phyloP scores from a whole-genome alignment of 2,113 vertebrate species.

The Oriolus oriolus region DNA sequence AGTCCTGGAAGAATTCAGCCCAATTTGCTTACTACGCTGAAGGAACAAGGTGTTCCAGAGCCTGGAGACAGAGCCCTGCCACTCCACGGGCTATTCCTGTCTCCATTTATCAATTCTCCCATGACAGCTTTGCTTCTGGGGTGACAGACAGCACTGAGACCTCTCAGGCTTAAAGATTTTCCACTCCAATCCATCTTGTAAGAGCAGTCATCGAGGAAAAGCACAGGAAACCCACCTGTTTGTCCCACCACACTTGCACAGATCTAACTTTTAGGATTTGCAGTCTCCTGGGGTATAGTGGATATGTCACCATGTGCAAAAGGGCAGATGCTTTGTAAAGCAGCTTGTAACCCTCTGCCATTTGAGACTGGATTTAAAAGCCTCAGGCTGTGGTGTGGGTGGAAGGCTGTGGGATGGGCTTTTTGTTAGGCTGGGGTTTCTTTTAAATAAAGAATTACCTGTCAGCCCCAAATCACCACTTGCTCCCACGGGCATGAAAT shows the following conservation, averaged over 20 bases:
- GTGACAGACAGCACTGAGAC: neutral
- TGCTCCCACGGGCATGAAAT: neutral
- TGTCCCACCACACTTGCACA: neutral
- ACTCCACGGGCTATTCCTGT: neutral
- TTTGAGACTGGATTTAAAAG: neutral
- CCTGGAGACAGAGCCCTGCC: neutral
- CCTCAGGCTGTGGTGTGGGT: neutral
- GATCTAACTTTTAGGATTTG: neutral
- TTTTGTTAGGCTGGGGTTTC: neutral
- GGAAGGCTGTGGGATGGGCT: neutral
- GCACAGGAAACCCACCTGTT: neutral
- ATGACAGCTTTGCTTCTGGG: neutral
- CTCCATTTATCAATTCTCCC: neutral
- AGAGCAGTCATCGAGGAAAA: neutral
- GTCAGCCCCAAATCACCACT: neutral
- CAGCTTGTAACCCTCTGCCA: neutral
- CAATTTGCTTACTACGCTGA: neutral
- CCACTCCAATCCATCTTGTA: neutral
- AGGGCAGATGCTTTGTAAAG: neutral
- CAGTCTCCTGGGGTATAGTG: neutral
- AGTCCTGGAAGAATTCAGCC: neutral
- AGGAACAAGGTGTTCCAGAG: neutral
- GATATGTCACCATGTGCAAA: neutral
- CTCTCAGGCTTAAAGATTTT: neutral
- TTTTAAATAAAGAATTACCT: neutral